These are phyloP conservation scores for Ecdyonurus torrentis DNA, from an alignment of 2,888 invertebrate genomes.

Conservation along the genomic window DNA sequence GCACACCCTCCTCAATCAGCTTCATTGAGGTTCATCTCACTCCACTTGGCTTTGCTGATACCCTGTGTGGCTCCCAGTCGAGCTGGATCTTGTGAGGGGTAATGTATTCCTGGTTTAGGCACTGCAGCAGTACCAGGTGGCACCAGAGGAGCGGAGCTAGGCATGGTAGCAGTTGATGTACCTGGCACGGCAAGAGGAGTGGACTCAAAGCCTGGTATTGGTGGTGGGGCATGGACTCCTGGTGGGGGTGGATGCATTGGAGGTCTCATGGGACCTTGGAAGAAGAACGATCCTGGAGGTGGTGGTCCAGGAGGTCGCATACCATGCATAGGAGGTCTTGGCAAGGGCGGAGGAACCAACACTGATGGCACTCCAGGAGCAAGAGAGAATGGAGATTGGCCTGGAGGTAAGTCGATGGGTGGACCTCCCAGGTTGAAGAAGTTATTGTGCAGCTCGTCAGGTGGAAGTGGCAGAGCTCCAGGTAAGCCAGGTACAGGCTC, in stretches of 20 bases:
- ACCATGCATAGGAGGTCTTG: slow-evolving; percentile 33
- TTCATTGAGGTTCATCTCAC: slow-evolving; percentile 3
- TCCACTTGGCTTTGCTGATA: slow-evolving; percentile 10
- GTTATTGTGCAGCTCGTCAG: slow-evolving; percentile 39
- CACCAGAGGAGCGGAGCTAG: slow-evolving; percentile 13
- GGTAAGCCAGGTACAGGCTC: slow-evolving; percentile 68
- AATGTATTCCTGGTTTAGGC: slow-evolving; percentile 47
- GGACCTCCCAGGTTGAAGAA: slow-evolving; percentile 42
- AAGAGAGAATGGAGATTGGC: slow-evolving; percentile 18
- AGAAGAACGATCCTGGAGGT: slow-evolving; percentile 28
- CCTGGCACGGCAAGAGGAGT: slow-evolving; percentile 26
- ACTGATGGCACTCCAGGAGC: slow-evolving; percentile 21
- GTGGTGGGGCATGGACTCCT: slow-evolving; percentile 20
- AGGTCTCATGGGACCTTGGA: slow-evolving; percentile 27
- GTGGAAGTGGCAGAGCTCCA: slow-evolving; percentile 45
- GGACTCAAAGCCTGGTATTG: slow-evolving; percentile 23
- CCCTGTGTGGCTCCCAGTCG: slow-evolving; percentile 55
- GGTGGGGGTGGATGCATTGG: slow-evolving; percentile 23
- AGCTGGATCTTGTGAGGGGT: slow-evolving; percentile 95
- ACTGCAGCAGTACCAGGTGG: slow-evolving; percentile 16
- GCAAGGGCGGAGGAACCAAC: slow-evolving; percentile 29
- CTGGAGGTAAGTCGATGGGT: slow-evolving; percentile 14
- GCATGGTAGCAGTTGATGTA: slow-evolving; percentile 23
- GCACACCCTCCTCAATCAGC: background rate
- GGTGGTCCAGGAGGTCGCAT: slow-evolving; percentile 36